Percentiles rank a stretch among this genome's conserved stretches.
These are phyloP conservation scores for Tenthredo livida DNA, from an alignment of 2,888 invertebrate species.

Conservation along the genomic window DNA sequence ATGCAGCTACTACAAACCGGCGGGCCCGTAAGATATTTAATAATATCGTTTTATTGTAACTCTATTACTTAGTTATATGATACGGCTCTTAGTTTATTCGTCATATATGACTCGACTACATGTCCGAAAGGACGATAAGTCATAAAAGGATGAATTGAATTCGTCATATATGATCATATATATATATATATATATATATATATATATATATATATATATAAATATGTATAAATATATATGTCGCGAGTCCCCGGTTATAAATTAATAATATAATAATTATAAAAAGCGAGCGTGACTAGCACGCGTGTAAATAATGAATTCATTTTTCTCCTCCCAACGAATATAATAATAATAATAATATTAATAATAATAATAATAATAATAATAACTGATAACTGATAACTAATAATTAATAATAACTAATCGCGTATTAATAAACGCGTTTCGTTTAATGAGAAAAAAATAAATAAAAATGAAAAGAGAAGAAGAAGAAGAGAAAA, in stretches of 20 bases:
- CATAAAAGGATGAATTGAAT: too few species aligned
- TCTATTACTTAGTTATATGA: background rate
- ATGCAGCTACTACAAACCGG: background rate
- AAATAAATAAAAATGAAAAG: too few species aligned
- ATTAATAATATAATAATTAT: background rate
- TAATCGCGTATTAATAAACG: background rate
- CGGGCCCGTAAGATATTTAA: background rate
- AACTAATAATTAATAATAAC: conserved; percentile 56
- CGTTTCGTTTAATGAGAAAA: background rate
- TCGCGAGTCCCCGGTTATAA: background rate
- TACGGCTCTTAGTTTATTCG: background rate
- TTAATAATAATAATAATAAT: background rate
- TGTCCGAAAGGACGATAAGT: too few species aligned
- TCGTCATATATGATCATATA: too few species aligned
- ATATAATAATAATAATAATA: conserved; percentile 61
- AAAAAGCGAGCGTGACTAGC: conserved; percentile 59
- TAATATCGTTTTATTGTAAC: background rate
- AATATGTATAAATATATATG: background rate
- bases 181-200: background rate
- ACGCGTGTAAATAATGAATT: conserved; percentile 74
- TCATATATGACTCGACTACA: too few species aligned
- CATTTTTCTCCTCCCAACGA: conserved; percentile 69
- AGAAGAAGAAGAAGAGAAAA: too few species aligned
- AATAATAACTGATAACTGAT: conserved; percentile 61
- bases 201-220: background rate